phyloP scores from a whole-genome alignment of 2,797 vertebrate species.

The Lophius americanus region DNA sequence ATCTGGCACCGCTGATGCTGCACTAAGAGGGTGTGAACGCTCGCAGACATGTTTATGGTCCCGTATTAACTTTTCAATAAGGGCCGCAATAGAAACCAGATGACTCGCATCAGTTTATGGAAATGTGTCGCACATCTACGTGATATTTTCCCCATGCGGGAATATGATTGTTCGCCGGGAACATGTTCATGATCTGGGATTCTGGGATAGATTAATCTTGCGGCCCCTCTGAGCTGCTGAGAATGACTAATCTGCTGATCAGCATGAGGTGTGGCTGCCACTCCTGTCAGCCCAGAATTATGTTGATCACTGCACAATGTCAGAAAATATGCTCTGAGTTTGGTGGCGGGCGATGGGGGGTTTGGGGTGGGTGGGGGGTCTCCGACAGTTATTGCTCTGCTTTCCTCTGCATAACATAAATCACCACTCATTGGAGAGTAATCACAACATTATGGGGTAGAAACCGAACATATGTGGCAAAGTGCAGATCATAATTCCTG shows the following conservation, averaged over 20 bases:
- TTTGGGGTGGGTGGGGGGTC: neutral
- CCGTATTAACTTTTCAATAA: slow-evolving; percentile 41
- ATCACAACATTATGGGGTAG: slow-evolving; percentile 36
- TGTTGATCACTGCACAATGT: slow-evolving; percentile 70
- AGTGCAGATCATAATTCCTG: slow-evolving; percentile 50
- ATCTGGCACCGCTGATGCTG: too few relatives aligned
- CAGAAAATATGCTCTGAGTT: slow-evolving; percentile 41
- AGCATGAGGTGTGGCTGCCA: slow-evolving; percentile 64
- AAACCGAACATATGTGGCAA: slow-evolving; percentile 35
- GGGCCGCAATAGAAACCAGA: slow-evolving; percentile 46
- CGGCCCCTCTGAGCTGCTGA: slow-evolving; percentile 40
- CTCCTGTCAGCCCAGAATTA: slow-evolving; percentile 67
- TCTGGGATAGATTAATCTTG: slow-evolving; percentile 62
- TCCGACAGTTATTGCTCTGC: slow-evolving; percentile 39
- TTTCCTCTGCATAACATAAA: slow-evolving; percentile 27
- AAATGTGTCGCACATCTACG: slow-evolving; percentile 47
- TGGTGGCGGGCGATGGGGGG: neutral
- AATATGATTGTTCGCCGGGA: slow-evolving; percentile 31
- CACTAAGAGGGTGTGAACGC: slow-evolving; percentile 13
- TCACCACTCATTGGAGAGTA: slow-evolving; percentile 31
- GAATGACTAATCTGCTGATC: slow-evolving; percentile 70
- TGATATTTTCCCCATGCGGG: slow-evolving; percentile 32
- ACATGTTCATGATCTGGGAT: slow-evolving; percentile 49
- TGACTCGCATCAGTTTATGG: slow-evolving; percentile 45
- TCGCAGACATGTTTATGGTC: neutral